A percentile compares a stretch with the other conserved stretches of the same genome.
phyloP scores from a whole-genome alignment of 2,113 vertebrate genomes.

The Euleptes europaea region DNA sequence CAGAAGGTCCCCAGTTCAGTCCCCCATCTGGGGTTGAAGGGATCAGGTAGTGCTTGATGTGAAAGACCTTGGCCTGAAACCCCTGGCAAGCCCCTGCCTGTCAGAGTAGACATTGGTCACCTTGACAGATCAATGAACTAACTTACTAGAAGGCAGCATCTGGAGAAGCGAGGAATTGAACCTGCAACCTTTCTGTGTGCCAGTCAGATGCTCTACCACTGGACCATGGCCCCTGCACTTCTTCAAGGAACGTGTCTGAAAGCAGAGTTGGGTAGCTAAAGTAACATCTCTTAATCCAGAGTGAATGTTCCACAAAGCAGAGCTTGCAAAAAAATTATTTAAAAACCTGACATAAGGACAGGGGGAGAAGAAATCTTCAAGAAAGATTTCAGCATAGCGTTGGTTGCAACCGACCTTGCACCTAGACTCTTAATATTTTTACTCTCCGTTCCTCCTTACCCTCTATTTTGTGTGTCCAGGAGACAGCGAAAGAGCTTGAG shows the following conservation, averaged over 20 bases:
- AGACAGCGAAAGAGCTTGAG: background rate
- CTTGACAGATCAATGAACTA: too few species aligned
- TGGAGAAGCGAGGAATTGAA: background rate
- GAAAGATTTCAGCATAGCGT: background rate
- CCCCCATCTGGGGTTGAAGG: too few species aligned
- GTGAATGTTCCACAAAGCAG: background rate
- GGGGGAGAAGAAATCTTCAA: background rate
- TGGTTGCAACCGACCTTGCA: background rate
- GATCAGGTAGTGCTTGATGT: too few species aligned
- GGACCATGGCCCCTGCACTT: background rate
- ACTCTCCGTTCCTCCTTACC: background rate
- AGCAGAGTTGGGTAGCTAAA: background rate
- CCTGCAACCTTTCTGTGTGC: too few species aligned
- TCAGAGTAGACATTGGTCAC: background rate
- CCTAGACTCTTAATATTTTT: background rate
- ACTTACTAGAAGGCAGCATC: too few species aligned
- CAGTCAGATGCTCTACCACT: too few species aligned
- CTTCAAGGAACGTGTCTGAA: background rate
- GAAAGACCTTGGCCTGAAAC: too few species aligned
- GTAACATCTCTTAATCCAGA: background rate
- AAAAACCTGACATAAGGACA: background rate
- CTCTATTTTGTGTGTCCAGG: background rate
- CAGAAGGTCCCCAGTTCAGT: background rate
- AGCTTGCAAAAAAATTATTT: background rate
- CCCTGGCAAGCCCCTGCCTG: background rate